A percentile compares a stretch with the other conserved stretches of the same genome.
Evolutionary conservation across 2,113 vertebrate species (phyloP).

Genomic region (Cebidichthys violaceus): DNA sequence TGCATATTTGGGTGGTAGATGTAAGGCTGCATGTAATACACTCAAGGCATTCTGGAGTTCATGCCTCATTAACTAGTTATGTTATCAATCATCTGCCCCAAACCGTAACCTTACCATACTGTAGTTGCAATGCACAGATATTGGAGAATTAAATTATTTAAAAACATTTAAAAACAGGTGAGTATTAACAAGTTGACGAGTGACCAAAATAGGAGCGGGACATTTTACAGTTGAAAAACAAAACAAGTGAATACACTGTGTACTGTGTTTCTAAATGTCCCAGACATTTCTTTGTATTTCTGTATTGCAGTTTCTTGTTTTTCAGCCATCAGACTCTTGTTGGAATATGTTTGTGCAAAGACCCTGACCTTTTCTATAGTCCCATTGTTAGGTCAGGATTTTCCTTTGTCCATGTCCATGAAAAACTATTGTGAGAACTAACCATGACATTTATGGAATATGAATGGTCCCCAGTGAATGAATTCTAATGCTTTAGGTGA

Average conservation of each 20-base stretch:
- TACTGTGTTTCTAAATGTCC: background rate
- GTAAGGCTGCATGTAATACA: too few species aligned
- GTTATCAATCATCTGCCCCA: background rate
- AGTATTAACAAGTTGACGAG: too few species aligned
- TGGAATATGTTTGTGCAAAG: too few species aligned
- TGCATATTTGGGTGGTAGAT: too few species aligned
- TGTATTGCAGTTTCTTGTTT: background rate
- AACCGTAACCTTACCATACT: background rate
- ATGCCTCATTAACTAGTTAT: too few species aligned
- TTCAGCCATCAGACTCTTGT: background rate
- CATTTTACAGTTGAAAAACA: background rate
- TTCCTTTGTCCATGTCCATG: background rate
- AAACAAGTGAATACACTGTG: background rate
- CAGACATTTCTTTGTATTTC: background rate
- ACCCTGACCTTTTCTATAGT: background rate
- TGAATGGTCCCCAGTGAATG: background rate
- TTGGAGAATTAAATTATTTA: background rate
- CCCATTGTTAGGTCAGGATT: background rate
- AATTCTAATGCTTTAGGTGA: background rate
- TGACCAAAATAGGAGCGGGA: too few species aligned
- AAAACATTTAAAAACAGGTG: background rate
- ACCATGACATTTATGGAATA: background rate
- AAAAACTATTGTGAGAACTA: background rate
- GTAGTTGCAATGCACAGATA: background rate
- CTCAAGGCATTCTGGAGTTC: too few species aligned